These are phyloP conservation scores for Catocala nupta DNA, from an alignment of 2,888 invertebrate species.

Conservation along the genomic window DNA sequence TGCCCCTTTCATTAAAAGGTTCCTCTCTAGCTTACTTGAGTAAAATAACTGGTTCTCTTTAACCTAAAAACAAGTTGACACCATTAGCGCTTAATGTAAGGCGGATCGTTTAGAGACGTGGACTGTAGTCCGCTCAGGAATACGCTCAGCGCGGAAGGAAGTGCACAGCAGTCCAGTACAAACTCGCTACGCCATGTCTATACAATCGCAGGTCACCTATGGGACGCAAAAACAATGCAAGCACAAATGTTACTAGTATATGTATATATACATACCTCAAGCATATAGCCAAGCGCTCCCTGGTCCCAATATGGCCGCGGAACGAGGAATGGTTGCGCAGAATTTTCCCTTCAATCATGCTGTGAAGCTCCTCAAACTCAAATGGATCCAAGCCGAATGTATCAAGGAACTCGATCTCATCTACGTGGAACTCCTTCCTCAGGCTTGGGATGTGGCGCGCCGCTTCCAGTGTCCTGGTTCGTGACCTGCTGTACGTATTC, in stretches of 20 bases:
- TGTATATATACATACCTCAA: constrained; percentile 1
- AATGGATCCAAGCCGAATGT: background rate
- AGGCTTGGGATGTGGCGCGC: background rate
- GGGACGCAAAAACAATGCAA: background rate
- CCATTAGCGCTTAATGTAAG: too few species aligned
- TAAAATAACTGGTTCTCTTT: too few species aligned
- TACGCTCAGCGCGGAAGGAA: too few species aligned
- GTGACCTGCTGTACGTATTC: background rate
- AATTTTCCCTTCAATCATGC: background rate
- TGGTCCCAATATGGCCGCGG: background rate
- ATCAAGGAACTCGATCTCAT: background rate
- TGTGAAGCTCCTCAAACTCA: constrained; percentile 6
- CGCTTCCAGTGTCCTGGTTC: background rate
- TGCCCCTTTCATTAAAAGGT: too few species aligned
- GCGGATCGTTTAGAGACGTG: too few species aligned
- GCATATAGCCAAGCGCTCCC: constrained; percentile 3
- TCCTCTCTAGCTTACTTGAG: too few species aligned
- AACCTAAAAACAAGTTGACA: too few species aligned
- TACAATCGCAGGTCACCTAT: too few species aligned
- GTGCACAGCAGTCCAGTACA: too few species aligned
- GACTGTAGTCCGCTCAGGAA: too few species aligned
- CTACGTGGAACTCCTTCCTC: background rate
- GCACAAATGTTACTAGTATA: background rate
- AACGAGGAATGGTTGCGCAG: background rate
- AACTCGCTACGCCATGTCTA: too few species aligned